Evolutionary conservation across 2,797 vertebrate species (phyloP), one percentile per base, ranked within the genome.

Genomic region (Enteromius treurensis): DNA sequence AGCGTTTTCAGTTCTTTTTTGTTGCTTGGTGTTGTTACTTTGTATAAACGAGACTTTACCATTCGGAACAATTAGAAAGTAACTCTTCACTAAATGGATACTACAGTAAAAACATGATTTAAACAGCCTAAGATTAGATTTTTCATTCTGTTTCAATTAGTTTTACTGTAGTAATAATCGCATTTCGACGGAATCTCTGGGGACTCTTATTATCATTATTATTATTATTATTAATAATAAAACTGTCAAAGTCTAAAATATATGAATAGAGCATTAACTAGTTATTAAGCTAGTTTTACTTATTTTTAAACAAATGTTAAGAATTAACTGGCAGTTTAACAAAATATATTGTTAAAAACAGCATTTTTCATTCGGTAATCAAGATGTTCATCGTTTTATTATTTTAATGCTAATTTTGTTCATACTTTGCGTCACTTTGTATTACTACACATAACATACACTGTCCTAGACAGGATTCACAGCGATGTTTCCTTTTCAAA

Each of bases 221-320:
- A 32, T 32, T 2, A 32, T 32, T 32, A 32, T 32, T 32, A 32
- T 32, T 32, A 26, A 26, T 26, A 26, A 26, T 26, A 26, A 26
- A 37, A 37, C 34, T 37, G 34, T 37, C 34, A 14, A n/a, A 37
- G 4, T 23, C 6, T 70, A 23, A 23, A 26, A 47, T 11, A 26
- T 49, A 49, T 47, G 23, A 70, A 70, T 17, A 71, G 1, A 3
- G 14, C 15, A 19, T 47, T 9, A 26, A 1, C 14, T 10, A 29
- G 23, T 29, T 49, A 71, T 13, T 15, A 29, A 29, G n/a, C 15
- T 5, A 40, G 1, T n/a, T 26, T 26, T 2, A 8, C 1, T 10
- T 9, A 1, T 10, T 42, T 0, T 19, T 10, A 2, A 19, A 11
- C 8, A 7, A 32, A 34, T 1, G 13, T 0, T n/a, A n/a, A n/a